Evolutionary conservation across 2,888 invertebrate genomes (phyloP).

Genomic region (Drosophila siamana): DNA sequence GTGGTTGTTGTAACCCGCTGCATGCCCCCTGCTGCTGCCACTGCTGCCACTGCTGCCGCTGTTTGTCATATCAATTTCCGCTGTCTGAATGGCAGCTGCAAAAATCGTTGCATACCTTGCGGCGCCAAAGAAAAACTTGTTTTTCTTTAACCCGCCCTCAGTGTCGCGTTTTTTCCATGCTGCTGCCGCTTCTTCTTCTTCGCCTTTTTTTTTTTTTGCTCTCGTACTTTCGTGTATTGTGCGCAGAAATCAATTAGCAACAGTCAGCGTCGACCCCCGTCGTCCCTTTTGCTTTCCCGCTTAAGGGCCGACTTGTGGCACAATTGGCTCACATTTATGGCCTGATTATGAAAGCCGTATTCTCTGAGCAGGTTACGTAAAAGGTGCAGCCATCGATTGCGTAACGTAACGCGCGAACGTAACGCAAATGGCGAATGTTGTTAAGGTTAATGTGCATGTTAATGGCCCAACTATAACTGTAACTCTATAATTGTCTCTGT

Average conservation of each 20-base stretch:
- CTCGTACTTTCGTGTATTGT: slow-evolving; percentile 2
- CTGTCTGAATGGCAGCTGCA: slow-evolving; percentile 21
- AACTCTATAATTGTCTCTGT: neutral
- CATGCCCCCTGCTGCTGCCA: neutral
- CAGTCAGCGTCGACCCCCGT: too few species aligned
- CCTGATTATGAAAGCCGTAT: slow-evolving; percentile 48
- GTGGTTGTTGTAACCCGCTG: slow-evolving; percentile 9
- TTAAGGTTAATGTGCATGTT: slow-evolving; percentile 30
- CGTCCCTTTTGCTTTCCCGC: neutral
- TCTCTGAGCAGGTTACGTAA: slow-evolving; percentile 40
- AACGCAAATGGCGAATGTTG: slow-evolving; percentile 24
- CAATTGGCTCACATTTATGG: slow-evolving; percentile 53
- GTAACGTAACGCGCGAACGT: slow-evolving; percentile 29
- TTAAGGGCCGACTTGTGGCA: neutral
- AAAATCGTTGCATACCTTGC: slow-evolving; percentile 49
- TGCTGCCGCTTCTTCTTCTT: neutral
- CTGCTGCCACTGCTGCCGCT: slow-evolving; percentile 9
- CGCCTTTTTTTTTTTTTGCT: neutral
- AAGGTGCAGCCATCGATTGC: slow-evolving; percentile 17
- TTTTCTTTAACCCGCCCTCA: neutral
- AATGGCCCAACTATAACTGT: slow-evolving; percentile 12
- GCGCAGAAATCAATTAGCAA: slow-evolving; percentile 61
- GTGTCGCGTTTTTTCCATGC: neutral
- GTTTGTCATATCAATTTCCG: slow-evolving; percentile 45
- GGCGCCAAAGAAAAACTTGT: slow-evolving; percentile 43